Evolutionary conservation across 2,797 vertebrate genomes (phyloP), one percentile per base, ranked within the genome.

Genomic region (Pangasius djambal): DNA sequence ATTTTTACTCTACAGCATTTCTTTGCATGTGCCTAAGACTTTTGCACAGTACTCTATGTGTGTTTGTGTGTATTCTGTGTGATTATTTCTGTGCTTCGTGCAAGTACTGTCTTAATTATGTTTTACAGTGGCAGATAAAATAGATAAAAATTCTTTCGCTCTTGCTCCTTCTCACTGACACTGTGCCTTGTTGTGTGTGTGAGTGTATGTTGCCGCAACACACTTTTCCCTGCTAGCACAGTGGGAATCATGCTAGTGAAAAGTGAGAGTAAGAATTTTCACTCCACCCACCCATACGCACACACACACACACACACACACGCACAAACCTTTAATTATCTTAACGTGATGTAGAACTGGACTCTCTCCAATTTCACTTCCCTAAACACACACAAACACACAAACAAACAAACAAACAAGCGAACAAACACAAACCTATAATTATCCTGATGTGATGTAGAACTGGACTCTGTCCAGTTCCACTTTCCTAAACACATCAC

Each of bases 201-300:
- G 34, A 25, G 40, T 44, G 8, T 74, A 37, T 74, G 70, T 50
- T 55, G 37, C n/a, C 16, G 20, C 50, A 40, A 8, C 22, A 63
- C 44, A 63, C 57, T 50, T 88, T 59, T 83, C 77, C 55, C 15
- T 52, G 69, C 40, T 28, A 75, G 59, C 70, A 31, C 25, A 85
- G 63, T 79, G 31, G 70, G 40, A 86, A 83, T 75, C 34, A 77
- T 55, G 55, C 22, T 57, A 72, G 72, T 72, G 63, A 77, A 48
- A 88, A n/a, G 44, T 16, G 12, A 28, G 10, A 28, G 10, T 2
- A 48, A 78, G 6, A 31, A 78, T 16, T 50, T 8, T 75, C 72
- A 44, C 72, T 75, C 6, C 70, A 72, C 10, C 12, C 34, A 28
- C 77, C 57, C 22, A 40, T 70, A 40, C 9, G 40, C 44, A 52